Evolutionary conservation across 2,113 vertebrate genomes (phyloP).

Genomic region (Pluvialis apricaria): DNA sequence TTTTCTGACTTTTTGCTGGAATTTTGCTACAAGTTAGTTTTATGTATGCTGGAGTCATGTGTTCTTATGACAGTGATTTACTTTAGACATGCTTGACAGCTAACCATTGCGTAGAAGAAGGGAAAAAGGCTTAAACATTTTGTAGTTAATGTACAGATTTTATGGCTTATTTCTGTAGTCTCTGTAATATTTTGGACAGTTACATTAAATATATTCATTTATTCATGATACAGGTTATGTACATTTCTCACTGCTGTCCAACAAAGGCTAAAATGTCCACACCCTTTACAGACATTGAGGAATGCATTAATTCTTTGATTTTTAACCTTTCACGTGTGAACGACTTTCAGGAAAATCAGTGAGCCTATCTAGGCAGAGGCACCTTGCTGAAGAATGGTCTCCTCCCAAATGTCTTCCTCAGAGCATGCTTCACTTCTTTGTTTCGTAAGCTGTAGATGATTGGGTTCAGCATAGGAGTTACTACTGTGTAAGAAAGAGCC

Average conservation of each 20-base stretch:
- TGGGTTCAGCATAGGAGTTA: conserved; percentile 14
- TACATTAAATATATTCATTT: neutral
- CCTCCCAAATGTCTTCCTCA: neutral
- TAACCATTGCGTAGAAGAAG: neutral
- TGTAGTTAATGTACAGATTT: neutral
- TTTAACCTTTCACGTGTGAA: neutral
- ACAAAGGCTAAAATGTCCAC: neutral
- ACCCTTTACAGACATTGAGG: neutral
- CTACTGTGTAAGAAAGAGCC: neutral
- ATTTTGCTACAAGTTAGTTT: neutral
- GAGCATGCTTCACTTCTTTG: conserved; percentile 3
- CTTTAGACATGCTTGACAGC: neutral
- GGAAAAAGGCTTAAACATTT: neutral
- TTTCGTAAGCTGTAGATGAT: neutral
- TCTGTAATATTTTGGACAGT: neutral
- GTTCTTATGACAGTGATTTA: neutral
- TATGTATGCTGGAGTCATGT: neutral
- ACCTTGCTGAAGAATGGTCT: neutral
- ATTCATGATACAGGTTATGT: neutral
- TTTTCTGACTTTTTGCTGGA: neutral
- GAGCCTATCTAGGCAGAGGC: neutral
- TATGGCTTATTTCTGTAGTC: neutral
- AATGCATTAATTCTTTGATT: neutral
- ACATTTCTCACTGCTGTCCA: neutral
- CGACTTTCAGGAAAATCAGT: neutral